Evolutionary conservation across 2,113 vertebrate genomes (phyloP), one percentile per base, ranked within the genome.

Genomic region (Galeopterus variegatus): DNA sequence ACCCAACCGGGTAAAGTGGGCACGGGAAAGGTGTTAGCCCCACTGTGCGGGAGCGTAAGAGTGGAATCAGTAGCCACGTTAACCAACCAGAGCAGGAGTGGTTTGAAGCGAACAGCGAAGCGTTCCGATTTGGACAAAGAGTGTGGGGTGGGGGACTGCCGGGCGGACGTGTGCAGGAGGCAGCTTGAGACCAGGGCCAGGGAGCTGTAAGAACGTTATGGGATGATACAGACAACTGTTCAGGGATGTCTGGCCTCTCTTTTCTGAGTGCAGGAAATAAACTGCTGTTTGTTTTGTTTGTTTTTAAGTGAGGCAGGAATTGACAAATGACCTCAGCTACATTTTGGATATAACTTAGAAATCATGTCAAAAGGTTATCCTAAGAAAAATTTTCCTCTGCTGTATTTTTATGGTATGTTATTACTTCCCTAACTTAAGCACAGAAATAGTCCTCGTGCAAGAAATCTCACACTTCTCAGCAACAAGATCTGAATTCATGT

Each of bases 191-290:
- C 41, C n/a, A 73, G 9, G 41, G 9, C 15, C 13, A 48, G 52
- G 1, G 62, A 50, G 13, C 24, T 21, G 0, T 62, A 33, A 58
- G 62, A 79, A 33, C 7, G 14, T 6, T 5, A 33, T 0, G 1
- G 14, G 48, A 48, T 8, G 23, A 5, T 17, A 24, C 10, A 56
- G 24, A 41, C 24, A 54, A 41, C 36, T 21, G 14, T 36, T 72
- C 19, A 41, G 3, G 21, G 17, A 26, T 69, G 48, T 86, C 48
- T n/a, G 31, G 31, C 28, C 11, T 67, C 31, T 2, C 31, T 62
- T 67, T 23, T 60, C 79, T 79, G 26, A 86, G 21, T 15, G 64
- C 41, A 41, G 41, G 41, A 41, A 41, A 41, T 41, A 41, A 41
- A 41, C 31, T 36, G 41, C 19, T 23, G 50, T 60, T 23, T 58